A percentile compares a stretch with the other conserved stretches of the same genome.
Conservation (phyloP, 2,113 vertebrate genomes). For the Psilopsiagon aurifrons region DNA sequence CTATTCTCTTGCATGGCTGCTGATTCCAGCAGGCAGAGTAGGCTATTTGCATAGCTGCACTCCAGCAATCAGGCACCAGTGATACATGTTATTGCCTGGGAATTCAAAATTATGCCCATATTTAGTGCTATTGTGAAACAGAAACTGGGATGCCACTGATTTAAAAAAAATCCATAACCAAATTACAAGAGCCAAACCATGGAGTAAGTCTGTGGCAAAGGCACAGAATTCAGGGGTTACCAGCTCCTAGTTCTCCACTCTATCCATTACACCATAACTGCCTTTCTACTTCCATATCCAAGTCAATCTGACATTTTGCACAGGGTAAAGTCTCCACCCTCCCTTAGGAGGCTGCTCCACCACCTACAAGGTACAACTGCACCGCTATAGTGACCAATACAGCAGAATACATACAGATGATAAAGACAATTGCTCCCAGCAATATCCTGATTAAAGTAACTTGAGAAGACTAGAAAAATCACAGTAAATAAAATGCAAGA, state of each 20-base stretch:
- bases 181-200: neutral
- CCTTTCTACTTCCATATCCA: neutral
- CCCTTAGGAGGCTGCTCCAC: neutral
- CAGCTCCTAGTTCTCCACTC: neutral
- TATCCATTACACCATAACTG: neutral
- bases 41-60: neutral
- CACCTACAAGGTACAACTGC: neutral
- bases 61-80: neutral
- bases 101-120: neutral
- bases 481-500: neutral
- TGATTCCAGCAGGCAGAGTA: neutral
- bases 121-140: neutral
- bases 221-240: neutral
- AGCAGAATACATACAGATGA: neutral
- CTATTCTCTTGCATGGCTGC: neutral
- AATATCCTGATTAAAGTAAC: neutral
- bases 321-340: neutral
- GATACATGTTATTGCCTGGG: neutral
- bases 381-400: neutral
- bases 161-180: neutral
- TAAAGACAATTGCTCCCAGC: neutral
- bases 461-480: neutral
- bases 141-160: neutral
- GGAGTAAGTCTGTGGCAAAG: neutral
- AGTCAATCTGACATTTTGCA: neutral